Evolutionary conservation across 2,797 vertebrate species (phyloP).

Genomic region (Tadarida brasiliensis): DNA sequence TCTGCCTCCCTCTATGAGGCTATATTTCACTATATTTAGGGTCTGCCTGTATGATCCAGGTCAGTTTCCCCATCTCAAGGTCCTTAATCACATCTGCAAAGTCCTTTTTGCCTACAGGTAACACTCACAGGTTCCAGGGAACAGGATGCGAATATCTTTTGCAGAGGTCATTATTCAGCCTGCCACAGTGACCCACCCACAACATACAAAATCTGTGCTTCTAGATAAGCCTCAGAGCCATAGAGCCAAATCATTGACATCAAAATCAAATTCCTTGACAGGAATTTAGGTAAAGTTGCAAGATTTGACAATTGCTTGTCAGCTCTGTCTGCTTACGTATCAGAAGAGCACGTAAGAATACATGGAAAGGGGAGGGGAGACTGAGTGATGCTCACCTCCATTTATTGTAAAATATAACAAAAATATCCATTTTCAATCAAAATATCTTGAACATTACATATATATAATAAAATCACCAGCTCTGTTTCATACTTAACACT

Average conservation of each 20-base stretch:
- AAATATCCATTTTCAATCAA: not conserved
- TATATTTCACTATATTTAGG: too few relatives aligned
- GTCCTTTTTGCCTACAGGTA: not conserved
- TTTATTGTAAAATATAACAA: not conserved
- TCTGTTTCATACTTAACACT: not conserved
- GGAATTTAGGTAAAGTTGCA: not conserved
- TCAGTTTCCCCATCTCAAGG: not conserved
- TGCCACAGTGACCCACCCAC: too few relatives aligned
- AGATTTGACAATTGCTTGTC: not conserved
- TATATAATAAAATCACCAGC: not conserved
- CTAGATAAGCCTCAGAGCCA: not conserved
- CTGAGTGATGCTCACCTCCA: too few relatives aligned
- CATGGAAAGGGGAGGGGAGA: too few relatives aligned
- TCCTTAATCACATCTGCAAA: not conserved
- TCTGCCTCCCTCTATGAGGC: not conserved
- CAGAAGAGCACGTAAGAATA: not conserved
- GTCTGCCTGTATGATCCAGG: too few relatives aligned
- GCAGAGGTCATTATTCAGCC: not conserved
- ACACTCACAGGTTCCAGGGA: not conserved
- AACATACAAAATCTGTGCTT: not conserved
- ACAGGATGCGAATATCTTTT: not conserved
- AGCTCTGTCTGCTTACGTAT: not conserved
- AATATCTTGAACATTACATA: not conserved
- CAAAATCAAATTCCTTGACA: not conserved
- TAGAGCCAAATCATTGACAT: not conserved